phyloP scores from a whole-genome alignment of 1,140 invertebrate genomes.

The Aricia agestis region DNA sequence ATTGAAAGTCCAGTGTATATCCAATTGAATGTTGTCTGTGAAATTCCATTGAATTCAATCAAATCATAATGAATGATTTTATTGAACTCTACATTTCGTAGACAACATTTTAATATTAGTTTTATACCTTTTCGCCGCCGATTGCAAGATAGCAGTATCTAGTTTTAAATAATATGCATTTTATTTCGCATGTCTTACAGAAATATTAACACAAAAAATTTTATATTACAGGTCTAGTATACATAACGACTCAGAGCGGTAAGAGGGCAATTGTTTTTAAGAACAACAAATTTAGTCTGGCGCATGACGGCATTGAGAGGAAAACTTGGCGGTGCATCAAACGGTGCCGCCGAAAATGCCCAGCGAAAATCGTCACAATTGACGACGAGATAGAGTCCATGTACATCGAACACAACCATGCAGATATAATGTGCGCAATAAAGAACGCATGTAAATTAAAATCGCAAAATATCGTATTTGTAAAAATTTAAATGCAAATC shows the following conservation, averaged over 20 bases:
- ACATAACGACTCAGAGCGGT: background rate
- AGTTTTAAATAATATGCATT: too few species aligned
- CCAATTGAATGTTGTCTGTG: too few species aligned
- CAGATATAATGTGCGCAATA: background rate
- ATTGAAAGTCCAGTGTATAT: background rate
- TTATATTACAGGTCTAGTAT: background rate
- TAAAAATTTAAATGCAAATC: too few species aligned
- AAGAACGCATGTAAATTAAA: background rate
- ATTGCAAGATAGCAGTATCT: too few species aligned
- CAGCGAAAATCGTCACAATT: background rate
- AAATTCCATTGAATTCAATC: too few species aligned
- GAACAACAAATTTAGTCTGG: background rate
- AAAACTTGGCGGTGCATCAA: background rate
- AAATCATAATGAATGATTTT: too few species aligned
- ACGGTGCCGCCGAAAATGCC: background rate
- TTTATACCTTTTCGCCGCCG: too few species aligned
- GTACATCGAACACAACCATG: conserved; percentile 16
- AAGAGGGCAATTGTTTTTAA: background rate
- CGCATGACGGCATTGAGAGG: background rate
- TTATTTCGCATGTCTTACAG: too few species aligned
- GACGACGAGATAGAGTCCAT: background rate
- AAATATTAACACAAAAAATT: background rate
- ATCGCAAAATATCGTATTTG: too few species aligned
- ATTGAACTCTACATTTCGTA: too few species aligned
- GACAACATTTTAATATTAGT: too few species aligned